A percentile compares a stretch with the other conserved stretches of the same genome.
Conservation (phyloP, 2,113 vertebrate species). For the Chionis minor region DNA sequence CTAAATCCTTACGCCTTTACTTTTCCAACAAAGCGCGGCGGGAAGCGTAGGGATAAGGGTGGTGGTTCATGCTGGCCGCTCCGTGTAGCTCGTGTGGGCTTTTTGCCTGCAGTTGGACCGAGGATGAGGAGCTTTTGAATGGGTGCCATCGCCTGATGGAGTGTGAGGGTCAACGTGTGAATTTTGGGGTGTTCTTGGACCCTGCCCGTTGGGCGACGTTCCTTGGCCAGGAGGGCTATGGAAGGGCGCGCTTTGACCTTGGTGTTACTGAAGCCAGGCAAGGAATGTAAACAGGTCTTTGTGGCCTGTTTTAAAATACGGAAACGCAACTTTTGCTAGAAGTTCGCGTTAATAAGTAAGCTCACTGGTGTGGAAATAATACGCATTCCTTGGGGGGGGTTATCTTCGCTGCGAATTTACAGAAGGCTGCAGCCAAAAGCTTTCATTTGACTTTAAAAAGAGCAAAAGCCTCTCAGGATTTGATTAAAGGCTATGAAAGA, state of each 20-base stretch:
- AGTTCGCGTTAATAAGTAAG: conserved; percentile 35
- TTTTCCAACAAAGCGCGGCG: not conserved
- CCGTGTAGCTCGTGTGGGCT: not conserved
- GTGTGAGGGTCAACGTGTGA: not conserved
- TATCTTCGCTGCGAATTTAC: not conserved
- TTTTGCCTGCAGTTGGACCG: not conserved
- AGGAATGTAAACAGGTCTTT: conserved; percentile 14
- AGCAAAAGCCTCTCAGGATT: not conserved
- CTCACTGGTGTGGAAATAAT: not conserved
- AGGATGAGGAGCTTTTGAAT: not conserved
- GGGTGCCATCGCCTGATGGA: fast-evolving
- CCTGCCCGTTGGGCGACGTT: not conserved
- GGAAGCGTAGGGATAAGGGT: fast-evolving
- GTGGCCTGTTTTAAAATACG: not conserved
- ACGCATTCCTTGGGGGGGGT: not conserved
- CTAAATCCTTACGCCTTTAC: not conserved
- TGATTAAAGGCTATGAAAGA: not conserved
- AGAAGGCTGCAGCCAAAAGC: not conserved
- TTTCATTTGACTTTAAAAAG: not conserved
- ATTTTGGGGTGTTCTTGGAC: not conserved
- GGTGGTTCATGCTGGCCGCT: not conserved
- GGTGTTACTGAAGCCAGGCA: not conserved
- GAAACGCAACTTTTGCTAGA: not conserved
- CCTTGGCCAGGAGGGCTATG: not conserved
- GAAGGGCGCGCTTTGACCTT: not conserved